Evolutionary conservation across 92 coral and sea anemone genomes (phyloP), one percentile per base, ranked within the genome.

Genomic region (Phenganax stokvisi): DNA sequence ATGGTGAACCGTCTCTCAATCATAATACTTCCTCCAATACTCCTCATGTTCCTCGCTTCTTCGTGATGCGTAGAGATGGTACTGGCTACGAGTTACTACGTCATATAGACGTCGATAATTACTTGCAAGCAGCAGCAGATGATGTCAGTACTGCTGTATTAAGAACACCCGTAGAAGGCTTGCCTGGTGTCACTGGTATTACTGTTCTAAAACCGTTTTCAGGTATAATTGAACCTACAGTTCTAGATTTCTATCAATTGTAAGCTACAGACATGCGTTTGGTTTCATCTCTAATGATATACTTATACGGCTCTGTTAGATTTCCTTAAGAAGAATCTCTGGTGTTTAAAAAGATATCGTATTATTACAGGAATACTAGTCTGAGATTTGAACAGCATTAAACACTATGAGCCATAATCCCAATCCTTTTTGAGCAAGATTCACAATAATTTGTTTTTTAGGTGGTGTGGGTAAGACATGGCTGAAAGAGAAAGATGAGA

Each of bases 81-180:
- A 77, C 96, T 80, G 97, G 99, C 71, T 92, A 89, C n/a, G 99
- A 96, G 85, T 86, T 96, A 16, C 77, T 96, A 55, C 96, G 97
- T 54, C 79, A 85, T 65, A 61, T 20, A 79, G 99, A 96, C 83
- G 93, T 96, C 54, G 51, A 74, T 56, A 93, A 92, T 51, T 90
- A 89, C 83, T 84, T 96, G 70, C 81, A 87, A 54, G 84, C 72
- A 56, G 97, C 97, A n/a, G 90, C 86, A 82, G 80, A 87, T 47
- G 97, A 96, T 77, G 92, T 89, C 44, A 85, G 85, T 52, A 86
- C 91, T 9, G 99, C 99, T 20, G 91, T 96, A n/a, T 76, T 96
- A 53, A 87, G 82, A 80, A 89, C 90, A 81, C 91, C 99, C 56
- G 88, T 96, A 53, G 99, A 96, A 79, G 99, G 97, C 12, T 86